phyloP scores from a whole-genome alignment of 1,140 invertebrate species.

The Aphelenchoides besseyi region DNA sequence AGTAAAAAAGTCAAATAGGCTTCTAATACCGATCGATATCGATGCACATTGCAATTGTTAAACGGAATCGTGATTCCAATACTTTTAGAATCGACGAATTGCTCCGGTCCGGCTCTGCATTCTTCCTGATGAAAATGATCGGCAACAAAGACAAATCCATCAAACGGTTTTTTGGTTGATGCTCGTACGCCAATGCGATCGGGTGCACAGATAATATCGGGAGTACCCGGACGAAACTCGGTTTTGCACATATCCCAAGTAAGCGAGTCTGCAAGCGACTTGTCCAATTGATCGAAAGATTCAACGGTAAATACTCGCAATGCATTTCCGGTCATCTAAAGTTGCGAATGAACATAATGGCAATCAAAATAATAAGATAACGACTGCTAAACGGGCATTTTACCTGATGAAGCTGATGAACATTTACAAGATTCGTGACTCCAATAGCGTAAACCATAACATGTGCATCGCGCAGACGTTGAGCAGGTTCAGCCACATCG shows the following conservation, averaged over 20 bases:
- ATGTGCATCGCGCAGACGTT: constrained; percentile 56
- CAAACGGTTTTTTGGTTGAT: constrained; percentile 62
- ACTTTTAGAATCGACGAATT: constrained; percentile 55
- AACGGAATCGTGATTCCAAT: constrained; percentile 61
- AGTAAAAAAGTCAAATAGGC: constrained; percentile 28
- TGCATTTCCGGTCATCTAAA: constrained; percentile 60
- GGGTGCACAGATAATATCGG: constrained; percentile 60
- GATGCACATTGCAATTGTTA: constrained; percentile 59
- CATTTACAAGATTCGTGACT: constrained; percentile 61
- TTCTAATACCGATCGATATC: constrained; percentile 56
- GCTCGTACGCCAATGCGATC: constrained; percentile 61
- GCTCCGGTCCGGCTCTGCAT: constrained; percentile 58
- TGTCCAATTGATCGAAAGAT: constrained; percentile 59
- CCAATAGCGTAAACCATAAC: constrained; percentile 61
- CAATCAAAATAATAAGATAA: not conserved
- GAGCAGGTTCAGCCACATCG: constrained; percentile 57
- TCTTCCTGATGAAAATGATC: constrained; percentile 61
- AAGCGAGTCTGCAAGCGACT: constrained; percentile 57
- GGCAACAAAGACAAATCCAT: constrained; percentile 60
- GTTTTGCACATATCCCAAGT: constrained; percentile 63
- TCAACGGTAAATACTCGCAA: constrained; percentile 60
- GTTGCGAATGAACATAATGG: constrained; percentile 27
- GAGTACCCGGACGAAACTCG: constrained; percentile 60
- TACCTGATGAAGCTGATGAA: constrained; percentile 60
- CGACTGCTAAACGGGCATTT: too few relatives aligned